Percentiles rank a stretch among this genome's conserved stretches.
Conservation (phyloP, 2,797 vertebrate genomes). For the Coreius guichenoti region DNA sequence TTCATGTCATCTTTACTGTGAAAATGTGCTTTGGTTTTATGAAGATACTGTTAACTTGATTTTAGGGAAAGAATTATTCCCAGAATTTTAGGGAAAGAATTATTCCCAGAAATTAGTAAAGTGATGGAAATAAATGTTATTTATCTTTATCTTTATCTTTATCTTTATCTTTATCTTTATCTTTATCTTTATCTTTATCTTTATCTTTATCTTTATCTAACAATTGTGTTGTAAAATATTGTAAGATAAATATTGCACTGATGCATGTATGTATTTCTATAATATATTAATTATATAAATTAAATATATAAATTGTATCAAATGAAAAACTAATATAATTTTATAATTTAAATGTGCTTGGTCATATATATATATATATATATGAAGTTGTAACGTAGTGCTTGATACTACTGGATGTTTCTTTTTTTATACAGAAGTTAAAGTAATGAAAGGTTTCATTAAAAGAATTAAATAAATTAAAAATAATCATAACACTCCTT, state of each 20-base stretch:
- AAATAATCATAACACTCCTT: neutral
- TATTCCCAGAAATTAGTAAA: neutral
- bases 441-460: neutral
- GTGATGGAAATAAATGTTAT: neutral
- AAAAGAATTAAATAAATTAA: neutral
- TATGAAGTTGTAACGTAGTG: neutral
- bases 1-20: neutral
- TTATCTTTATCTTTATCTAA: neutral
- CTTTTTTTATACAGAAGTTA: neutral
- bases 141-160: no score
- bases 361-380: neutral
- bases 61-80: neutral
- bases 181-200: no score
- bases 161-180: neutral
- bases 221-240: neutral
- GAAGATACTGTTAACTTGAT: neutral
- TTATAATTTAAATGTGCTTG: neutral
- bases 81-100: neutral
- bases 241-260: neutral
- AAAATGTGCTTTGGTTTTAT: neutral
- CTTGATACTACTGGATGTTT: neutral
- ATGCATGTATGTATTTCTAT: neutral
- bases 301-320: neutral
- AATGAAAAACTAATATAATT: neutral
- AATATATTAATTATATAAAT: neutral